Conservation (phyloP, 2,888 invertebrate genomes). For the Anodontia alba region DNA sequence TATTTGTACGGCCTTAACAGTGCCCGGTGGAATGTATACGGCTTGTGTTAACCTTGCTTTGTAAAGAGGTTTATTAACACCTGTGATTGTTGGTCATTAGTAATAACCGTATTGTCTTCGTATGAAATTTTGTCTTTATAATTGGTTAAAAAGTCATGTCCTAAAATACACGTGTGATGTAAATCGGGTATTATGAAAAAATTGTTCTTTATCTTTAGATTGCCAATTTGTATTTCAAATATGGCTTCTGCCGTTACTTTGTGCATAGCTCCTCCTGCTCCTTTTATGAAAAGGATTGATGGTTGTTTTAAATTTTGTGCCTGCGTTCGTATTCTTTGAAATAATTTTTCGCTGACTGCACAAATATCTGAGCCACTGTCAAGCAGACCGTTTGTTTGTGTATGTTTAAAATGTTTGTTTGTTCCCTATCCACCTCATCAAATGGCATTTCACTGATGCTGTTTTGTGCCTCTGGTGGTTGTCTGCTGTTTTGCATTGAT, state of each 20-base stretch:
- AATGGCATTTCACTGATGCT: neutral
- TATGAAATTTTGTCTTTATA: neutral
- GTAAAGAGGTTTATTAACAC: neutral
- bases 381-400: neutral
- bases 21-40: neutral
- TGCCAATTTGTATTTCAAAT: neutral
- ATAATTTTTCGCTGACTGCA: neutral
- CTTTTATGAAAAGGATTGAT: neutral
- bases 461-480: neutral
- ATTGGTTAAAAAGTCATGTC: neutral
- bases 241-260: neutral
- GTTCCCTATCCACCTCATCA: neutral
- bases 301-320: neutral
- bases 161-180: neutral
- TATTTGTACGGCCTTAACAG: neutral
- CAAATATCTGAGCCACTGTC: neutral
- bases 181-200: neutral
- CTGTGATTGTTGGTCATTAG: neutral
- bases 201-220: neutral
- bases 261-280: neutral
- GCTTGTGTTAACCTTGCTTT: neutral
- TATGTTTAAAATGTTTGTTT: neutral
- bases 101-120: neutral
- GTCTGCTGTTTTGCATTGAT: neutral
- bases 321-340: neutral